Base-by-base conservation (phyloP, 2,797 vertebrate species). In the Poecilia wingei region DNA sequence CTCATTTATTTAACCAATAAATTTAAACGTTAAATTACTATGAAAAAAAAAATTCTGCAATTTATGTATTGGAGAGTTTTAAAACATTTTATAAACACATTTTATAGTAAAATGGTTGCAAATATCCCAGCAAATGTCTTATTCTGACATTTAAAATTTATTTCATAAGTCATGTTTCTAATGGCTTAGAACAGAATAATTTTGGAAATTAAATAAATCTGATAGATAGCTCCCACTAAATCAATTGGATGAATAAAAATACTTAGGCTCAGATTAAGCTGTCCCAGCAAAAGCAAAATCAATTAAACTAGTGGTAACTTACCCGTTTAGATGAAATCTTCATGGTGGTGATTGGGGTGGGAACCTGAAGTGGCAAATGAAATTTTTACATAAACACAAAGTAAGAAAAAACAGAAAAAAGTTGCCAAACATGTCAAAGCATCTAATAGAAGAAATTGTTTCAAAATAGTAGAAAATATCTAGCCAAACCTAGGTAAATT, bases 261-360 rank as follows among this genome's bases (percentile, higher is more conserved):
- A 43, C 68, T 70, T 16, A 16, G 41, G 41, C 25, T n/a, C 68
- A n/a, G 12, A 6, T 45, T 43, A 45, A 70, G 25, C 64, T 45
- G 22, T 14, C 2, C 22, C 13, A 6, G 66, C 14, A n/a, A 45
- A 45, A 68, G 20, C 36, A 68, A 43, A 68, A 66, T n/a, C 18
- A 31, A 66, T 9, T 4, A 0, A 49, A 39, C 66, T 78, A 3
- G 46, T 43, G 33, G 18, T 6, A 77, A 94, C 97, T 94, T 94
- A 99, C 98, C 93, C 98, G 94, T 95, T 99, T 99, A 36, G 98
- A 99, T 81, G 98, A 99, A 89, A 99, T 99, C 94, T 97, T 99
- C 98, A 99, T 99, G 0, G 97, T 98, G 87, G 97, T 99, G 79
- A 99, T 97, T 18, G 98, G 91, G 0, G 96, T 97, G 6, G 98